Evolutionary conservation across 1,140 invertebrate genomes (phyloP), one percentile per base, ranked within the genome.

Genomic region (Planococcus citri): DNA sequence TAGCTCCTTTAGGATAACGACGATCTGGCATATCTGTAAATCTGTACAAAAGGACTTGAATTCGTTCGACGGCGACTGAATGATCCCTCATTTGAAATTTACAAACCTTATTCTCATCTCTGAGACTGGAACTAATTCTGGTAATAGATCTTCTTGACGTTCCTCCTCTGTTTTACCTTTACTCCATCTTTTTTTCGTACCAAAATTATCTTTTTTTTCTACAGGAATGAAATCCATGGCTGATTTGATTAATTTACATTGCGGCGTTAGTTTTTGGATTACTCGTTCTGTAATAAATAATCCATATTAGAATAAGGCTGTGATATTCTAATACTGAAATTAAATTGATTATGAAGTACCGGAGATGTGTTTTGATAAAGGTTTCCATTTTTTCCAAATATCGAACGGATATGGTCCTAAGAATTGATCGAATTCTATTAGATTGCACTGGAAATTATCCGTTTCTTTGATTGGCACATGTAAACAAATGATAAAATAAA

Each of bases 321-420:
- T 6, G 29, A 33, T 6, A 12, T 33, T 6, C 3, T 33, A 33
- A 6, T 6, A 33, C 3, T 33, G 4, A 33, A 33, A 33, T 33
- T 33, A 33, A 33, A 33, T 38, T n/a, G n/a, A n/a, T n/a, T n/a
- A n/a, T n/a, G n/a, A 73, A 61, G 75, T 78, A 81, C 86, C 81
- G 73, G 84, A 85, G 1, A 96, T 85, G 75, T 87, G 83, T 73
- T 86, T 86, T 3, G 90, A 88, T 17, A 98, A 80, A 25, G 86
- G 81, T 69, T 88, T 84, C 95, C 95, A 99, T 73, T 89, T 88
- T 72, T 88, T 86, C 77, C 87, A 91, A 71, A 87, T 87, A 72
- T 95, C 88, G 80, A 89, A 95, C 14, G 95, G 95, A 83, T 98
- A 99, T 3, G 91, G 84, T 14, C 90, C 96, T 51, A 98, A 79